A percentile compares a stretch with the other conserved stretches of the same genome.
Conservation (phyloP, 2,113 vertebrate genomes). For the Amphiprion ocellaris region DNA sequence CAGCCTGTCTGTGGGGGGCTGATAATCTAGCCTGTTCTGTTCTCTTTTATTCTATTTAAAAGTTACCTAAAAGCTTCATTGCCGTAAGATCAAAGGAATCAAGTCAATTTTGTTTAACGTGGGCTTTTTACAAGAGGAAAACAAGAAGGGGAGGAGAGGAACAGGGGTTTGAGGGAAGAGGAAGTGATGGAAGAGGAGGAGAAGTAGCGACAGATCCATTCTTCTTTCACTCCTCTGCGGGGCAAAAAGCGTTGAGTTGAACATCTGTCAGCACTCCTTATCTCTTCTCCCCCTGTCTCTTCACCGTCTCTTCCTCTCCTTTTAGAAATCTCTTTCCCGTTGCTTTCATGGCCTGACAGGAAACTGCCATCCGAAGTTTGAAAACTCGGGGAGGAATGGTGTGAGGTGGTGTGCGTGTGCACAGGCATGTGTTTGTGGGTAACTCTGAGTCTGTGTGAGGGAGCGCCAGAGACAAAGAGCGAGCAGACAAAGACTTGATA, state of each 20-base stretch:
- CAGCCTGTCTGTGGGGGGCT: background rate
- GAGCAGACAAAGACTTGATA: slow-evolving; percentile 43
- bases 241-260: slow-evolving; percentile 57
- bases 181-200: slow-evolving; percentile 45
- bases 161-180: slow-evolving; percentile 38
- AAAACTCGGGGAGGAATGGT: slow-evolving; percentile 58
- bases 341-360: slow-evolving; percentile 67
- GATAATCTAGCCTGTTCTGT: slow-evolving; percentile 4
- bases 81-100: slow-evolving; percentile 45
- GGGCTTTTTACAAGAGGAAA: slow-evolving; percentile 40
- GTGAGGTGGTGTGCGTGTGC: slow-evolving; percentile 21
- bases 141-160: slow-evolving; percentile 38
- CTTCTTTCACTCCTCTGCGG: slow-evolving; percentile 50
- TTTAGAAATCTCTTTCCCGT: slow-evolving; percentile 57
- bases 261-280: slow-evolving; percentile 72
- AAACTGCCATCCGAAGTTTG: slow-evolving; percentile 72
- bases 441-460: slow-evolving; percentile 14
- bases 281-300: slow-evolving; percentile 45
- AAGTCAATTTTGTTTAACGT: slow-evolving; percentile 35
- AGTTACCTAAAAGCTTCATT: slow-evolving; percentile 35
- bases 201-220: slow-evolving; percentile 49
- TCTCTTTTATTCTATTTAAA: slow-evolving; percentile 25
- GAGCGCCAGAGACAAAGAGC: slow-evolving; percentile 21
- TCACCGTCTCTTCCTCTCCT: slow-evolving; percentile 49
- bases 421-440: slow-evolving; percentile 6